Conservation (phyloP, 2,888 invertebrate species). For the Nephrotoma guestfalica region DNA sequence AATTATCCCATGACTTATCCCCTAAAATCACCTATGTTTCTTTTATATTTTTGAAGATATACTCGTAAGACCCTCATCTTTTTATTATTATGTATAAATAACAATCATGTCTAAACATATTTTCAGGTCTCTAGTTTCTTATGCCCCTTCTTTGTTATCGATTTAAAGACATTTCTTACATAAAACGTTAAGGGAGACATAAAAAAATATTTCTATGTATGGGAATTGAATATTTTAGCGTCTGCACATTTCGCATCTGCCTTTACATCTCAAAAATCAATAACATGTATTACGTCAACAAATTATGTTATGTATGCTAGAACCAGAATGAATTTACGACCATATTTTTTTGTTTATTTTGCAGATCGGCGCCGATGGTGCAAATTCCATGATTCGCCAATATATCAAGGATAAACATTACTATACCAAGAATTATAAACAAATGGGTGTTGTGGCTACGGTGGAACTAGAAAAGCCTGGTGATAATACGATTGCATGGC, state of each 20-base stretch:
- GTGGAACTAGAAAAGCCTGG: constrained; percentile 53
- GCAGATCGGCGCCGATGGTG: constrained; percentile 90
- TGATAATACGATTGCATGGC: constrained; percentile 87
- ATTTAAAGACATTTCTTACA: background rate
- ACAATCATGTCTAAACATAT: background rate
- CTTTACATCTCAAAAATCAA: background rate
- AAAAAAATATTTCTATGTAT: background rate
- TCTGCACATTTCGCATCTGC: background rate
- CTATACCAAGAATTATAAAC: constrained; percentile 60
- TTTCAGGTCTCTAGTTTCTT: background rate
- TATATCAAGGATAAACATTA: constrained; percentile 43
- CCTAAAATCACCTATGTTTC: no score
- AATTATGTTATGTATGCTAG: background rate
- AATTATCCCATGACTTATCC: background rate
- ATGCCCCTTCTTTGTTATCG: background rate
- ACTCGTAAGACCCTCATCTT: background rate
- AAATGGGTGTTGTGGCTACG: constrained; percentile 87
- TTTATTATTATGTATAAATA: background rate
- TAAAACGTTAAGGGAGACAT: background rate
- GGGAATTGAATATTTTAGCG: background rate
- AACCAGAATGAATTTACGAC: background rate
- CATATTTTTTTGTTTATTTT: constrained; percentile 3
- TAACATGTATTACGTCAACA: background rate
- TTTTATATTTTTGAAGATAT: background rate
- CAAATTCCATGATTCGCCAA: constrained; percentile 71